Conservation (phyloP, 2,888 invertebrate species). For the Drosophila formosana region DNA sequence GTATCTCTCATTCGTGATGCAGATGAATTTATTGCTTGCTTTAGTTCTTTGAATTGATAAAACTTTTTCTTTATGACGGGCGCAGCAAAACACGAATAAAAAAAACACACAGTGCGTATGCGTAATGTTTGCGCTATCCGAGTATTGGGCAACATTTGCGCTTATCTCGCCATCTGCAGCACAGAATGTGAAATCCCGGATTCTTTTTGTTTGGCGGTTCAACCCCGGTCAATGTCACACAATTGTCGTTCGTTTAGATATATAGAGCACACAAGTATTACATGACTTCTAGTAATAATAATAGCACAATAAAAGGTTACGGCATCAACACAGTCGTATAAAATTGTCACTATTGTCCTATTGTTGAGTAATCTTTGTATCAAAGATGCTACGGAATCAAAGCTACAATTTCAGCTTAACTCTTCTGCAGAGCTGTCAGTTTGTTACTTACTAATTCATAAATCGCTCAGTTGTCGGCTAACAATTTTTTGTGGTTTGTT, state of each 20-base stretch:
- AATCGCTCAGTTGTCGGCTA: slow-evolving; percentile 13
- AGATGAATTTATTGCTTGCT: slow-evolving; percentile 51
- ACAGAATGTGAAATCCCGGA: background rate
- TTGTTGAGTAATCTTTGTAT: slow-evolving; percentile 1
- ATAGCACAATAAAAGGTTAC: slow-evolving; percentile 25
- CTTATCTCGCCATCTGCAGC: slow-evolving; percentile 29
- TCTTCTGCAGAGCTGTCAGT: slow-evolving; percentile 2
- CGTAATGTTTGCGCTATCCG: slow-evolving; percentile 61
- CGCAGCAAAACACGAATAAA: slow-evolving; percentile 12
- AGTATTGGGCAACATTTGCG: slow-evolving; percentile 28
- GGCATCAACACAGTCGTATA: background rate
- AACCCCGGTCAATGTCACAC: slow-evolving; percentile 56
- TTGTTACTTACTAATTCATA: slow-evolving; percentile 7
- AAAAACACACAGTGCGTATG: slow-evolving; percentile 54
- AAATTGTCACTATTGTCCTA: slow-evolving; percentile 38
- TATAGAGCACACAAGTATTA: slow-evolving; percentile 7
- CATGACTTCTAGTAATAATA: slow-evolving; percentile 25
- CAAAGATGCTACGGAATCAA: background rate
- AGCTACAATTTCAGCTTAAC: background rate
- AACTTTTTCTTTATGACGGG: slow-evolving; percentile 21
- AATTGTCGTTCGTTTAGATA: slow-evolving; percentile 18
- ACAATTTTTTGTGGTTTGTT: background rate
- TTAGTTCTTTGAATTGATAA: slow-evolving; percentile 46
- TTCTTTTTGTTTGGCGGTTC: slow-evolving; percentile 6
- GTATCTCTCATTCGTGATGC: slow-evolving; percentile 57